Evolutionary conservation across 2,797 vertebrate genomes (phyloP), one percentile per base, ranked within the genome.

Genomic region (Acrocephalus scirpaceus): DNA sequence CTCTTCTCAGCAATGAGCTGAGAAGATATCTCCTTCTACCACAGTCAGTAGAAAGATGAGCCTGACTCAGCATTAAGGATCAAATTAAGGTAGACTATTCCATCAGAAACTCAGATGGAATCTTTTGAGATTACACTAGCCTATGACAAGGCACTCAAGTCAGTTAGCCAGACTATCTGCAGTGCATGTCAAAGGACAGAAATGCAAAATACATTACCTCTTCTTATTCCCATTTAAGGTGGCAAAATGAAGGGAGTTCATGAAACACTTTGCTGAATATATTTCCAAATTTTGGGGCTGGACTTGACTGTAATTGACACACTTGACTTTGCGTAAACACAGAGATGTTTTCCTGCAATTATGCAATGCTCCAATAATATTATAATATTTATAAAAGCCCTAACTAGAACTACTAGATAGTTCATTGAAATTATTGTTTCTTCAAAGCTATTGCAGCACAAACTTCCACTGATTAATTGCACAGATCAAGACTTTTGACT

Each of bases 401-500:
- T 72, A 77, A 80, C 57, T 79, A 47, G 62, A 92, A 79, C 51
- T 70, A 82, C 34, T 32, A 65, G 23, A 61, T 29, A 73, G 58
- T n/a, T 91, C 48, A 61, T 48, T 90, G 53, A 95, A 96, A 72
- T 62, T 81, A 51, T 65, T 86, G 58, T 86, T 82, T 95, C 71
- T 73, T 86, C 90, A 89, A 88, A 94, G 75, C 54, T 90, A 47
- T 70, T 78, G 81, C 56, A 80, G 45, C 57, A 75, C 74, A 85
- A 36, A 75, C 80, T 88, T 90, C 57, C 18, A 65, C 73, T 88
- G 89, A 96, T 75, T 95, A 95, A 97, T 91, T 81, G 77, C 83
- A 75, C 36, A 83, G 83, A 95, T 78, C 73, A 90, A 76, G 92
- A 92, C 81, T 95, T 96, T 32, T 90, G 90, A 93, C 95, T 96